Conservation (phyloP, 2,797 vertebrate species). For the Tenualosa ilisha region DNA sequence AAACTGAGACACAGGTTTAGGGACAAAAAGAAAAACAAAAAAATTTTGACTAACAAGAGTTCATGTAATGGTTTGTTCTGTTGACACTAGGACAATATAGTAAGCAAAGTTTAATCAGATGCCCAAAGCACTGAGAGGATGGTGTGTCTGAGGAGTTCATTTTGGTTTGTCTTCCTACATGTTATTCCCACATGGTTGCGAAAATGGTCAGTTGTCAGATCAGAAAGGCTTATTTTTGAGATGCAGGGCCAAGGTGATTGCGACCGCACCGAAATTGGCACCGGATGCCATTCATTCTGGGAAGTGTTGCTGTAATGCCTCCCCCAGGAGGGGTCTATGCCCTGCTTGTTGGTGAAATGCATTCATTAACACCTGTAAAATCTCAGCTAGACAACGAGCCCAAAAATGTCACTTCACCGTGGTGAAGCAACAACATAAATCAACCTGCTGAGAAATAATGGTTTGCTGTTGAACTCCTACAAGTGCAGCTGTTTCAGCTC, state of each 20-base stretch:
- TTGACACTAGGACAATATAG: not conserved
- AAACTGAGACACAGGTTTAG: not conserved
- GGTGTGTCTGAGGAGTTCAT: not conserved
- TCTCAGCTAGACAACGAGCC: constrained; percentile 33
- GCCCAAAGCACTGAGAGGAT: not conserved
- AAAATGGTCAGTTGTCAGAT: not conserved
- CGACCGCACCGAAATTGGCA: constrained; percentile 1
- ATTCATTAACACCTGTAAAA: constrained; percentile 46
- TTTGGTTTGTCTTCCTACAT: not conserved
- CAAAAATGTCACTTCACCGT: constrained; percentile 43
- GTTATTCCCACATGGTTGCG: not conserved
- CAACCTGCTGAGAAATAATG: constrained; percentile 37
- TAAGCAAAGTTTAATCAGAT: not conserved
- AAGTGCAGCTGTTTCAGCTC: not conserved
- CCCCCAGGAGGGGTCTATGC: constrained; percentile 35
- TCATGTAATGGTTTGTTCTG: not conserved
- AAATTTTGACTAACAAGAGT: not conserved
- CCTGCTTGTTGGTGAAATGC: constrained; percentile 34
- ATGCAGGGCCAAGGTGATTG: not conserved
- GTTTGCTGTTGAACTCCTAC: constrained; percentile 21
- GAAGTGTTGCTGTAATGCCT: constrained; percentile 33
- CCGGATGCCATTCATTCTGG: constrained; percentile 21
- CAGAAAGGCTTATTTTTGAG: not conserved
- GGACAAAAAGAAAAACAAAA: not conserved
- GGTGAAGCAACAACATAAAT: constrained; percentile 40